A percentile compares a stretch with the other conserved stretches of the same genome.
Conservation (phyloP, 2,113 vertebrate genomes). For the Hemichromis elongatus region DNA sequence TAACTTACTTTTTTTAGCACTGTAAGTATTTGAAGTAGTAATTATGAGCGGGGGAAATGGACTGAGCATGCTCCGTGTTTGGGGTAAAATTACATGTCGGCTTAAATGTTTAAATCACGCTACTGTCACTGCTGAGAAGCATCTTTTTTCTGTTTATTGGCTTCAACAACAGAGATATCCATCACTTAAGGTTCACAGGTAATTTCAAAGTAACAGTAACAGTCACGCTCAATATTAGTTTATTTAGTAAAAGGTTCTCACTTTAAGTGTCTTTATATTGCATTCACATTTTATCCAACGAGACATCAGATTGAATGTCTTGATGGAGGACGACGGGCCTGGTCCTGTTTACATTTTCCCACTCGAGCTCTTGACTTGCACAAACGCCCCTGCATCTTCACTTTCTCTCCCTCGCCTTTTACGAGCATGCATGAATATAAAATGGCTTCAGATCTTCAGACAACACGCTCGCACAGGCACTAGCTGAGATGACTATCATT, state of each 20-base stretch:
- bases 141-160: neutral
- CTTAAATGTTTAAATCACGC: neutral
- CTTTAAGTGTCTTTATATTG: neutral
- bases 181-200: neutral
- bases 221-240: neutral
- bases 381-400: neutral
- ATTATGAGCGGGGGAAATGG: neutral
- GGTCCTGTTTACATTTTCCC: neutral
- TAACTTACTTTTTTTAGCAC: neutral
- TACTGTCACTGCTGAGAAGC: neutral
- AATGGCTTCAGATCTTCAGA: conserved; percentile 1
- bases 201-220: neutral
- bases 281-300: neutral
- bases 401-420: neutral
- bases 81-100: neutral
- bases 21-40: neutral
- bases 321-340: neutral
- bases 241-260: neutral
- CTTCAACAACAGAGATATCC: neutral
- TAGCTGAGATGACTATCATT: conserved; percentile 33
- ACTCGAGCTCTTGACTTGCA: conserved; percentile 12
- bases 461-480: neutral
- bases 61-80: neutral
- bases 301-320: neutral
- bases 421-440: neutral